These are phyloP conservation scores for Rhagologus leucostigma DNA, from an alignment of 2,113 vertebrate species.

Conservation along the genomic window DNA sequence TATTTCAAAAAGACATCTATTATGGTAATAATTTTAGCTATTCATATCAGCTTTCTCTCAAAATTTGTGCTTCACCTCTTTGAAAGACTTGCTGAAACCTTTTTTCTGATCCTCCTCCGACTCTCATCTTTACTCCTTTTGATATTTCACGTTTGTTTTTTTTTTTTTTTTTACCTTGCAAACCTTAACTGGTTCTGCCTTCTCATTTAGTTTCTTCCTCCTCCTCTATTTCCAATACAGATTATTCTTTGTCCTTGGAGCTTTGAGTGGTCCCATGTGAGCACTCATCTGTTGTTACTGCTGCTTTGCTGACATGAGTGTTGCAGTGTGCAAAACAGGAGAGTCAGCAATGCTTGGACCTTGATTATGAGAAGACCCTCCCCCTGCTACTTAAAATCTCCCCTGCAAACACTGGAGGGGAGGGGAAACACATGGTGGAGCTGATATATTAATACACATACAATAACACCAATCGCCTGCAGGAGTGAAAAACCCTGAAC, in stretches of 20 bases:
- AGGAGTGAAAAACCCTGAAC: constrained; percentile 17
- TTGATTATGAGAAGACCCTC: constrained; percentile 39
- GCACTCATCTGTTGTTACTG: constrained; percentile 18
- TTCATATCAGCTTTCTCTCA: neutral
- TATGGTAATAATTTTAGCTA: neutral
- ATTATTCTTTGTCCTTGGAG: constrained; percentile 55
- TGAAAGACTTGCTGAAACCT: neutral
- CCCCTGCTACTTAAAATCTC: constrained; percentile 21
- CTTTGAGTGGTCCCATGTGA: constrained; percentile 29
- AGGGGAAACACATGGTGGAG: constrained; percentile 46
- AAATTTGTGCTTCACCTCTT: neutral
- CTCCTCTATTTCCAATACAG: constrained; percentile 40
- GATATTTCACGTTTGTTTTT: neutral
- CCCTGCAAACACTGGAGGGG: constrained; percentile 35
- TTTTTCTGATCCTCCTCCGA: neutral
- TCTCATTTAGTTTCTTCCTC: constrained; percentile 55
- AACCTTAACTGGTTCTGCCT: constrained; percentile 40
- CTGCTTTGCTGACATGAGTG: constrained; percentile 42
- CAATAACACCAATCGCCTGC: constrained; percentile 42
- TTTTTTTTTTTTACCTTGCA: neutral
- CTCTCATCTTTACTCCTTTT: neutral
- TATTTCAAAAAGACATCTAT: neutral
- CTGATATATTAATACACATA: constrained; percentile 46
- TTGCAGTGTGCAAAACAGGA: neutral
- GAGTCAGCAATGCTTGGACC: constrained; percentile 56